phyloP scores from a whole-genome alignment of 2,113 vertebrate genomes.

The Pollachius pollachius region DNA sequence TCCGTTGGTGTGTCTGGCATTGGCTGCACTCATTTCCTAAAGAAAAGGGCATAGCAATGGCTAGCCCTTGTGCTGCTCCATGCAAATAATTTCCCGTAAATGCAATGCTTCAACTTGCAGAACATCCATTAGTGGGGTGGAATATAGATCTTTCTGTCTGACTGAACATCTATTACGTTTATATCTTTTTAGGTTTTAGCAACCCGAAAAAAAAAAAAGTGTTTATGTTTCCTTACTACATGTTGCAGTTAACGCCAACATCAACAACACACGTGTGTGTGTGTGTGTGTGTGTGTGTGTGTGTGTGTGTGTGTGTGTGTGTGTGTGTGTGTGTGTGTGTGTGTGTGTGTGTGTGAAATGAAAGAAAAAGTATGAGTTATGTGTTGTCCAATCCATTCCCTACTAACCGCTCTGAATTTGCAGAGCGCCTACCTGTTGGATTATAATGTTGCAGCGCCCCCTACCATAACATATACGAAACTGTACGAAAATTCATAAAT shows the following conservation, averaged over 20 bases:
- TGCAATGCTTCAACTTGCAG: too few relatives aligned
- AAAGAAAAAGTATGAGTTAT: too few relatives aligned
- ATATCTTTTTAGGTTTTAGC: too few relatives aligned
- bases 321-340: background rate
- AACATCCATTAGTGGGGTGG: too few relatives aligned
- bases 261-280: background rate
- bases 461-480: conserved; percentile 31
- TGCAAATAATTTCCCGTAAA: too few relatives aligned
- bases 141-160: too few relatives aligned
- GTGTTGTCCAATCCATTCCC: too few relatives aligned
- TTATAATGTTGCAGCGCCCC: conserved; percentile 49
- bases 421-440: conserved; percentile 10
- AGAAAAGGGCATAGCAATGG: conserved; percentile 33
- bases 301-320: background rate
- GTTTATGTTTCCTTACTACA: background rate
- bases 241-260: too few relatives aligned
- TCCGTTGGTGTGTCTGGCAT: conserved; percentile 19
- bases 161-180: too few relatives aligned
- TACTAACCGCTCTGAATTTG: background rate
- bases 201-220: background rate
- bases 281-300: background rate
- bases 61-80: background rate
- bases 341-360: background rate
- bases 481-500: conserved; percentile 22
- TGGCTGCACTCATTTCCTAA: background rate